phyloP scores from a whole-genome alignment of 2,888 invertebrate species.

The Drosophila infuscata region DNA sequence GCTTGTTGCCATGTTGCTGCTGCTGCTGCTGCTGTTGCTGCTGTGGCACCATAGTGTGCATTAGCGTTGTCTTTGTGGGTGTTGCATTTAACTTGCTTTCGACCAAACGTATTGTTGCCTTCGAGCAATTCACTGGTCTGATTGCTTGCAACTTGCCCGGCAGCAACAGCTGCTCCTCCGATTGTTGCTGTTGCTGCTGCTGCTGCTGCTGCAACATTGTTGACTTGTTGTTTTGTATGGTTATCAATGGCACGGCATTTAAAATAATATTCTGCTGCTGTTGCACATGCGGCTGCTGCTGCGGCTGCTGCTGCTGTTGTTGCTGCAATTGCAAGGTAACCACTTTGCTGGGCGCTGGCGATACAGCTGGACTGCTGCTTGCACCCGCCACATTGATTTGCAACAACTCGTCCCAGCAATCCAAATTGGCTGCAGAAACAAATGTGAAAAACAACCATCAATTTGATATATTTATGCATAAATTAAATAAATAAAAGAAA shows the following conservation, averaged over 20 bases:
- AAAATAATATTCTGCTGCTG: conserved; percentile 80
- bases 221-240: conserved; percentile 81
- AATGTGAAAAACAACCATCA: not conserved
- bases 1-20: conserved; percentile 77
- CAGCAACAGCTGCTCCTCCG: conserved; percentile 59
- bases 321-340: conserved; percentile 63
- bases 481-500: conserved; percentile 17
- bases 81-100: conserved; percentile 59
- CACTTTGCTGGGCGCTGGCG: conserved; percentile 59
- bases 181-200: conserved; percentile 68
- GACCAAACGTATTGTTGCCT: conserved; percentile 80
- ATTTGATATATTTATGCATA: not conserved
- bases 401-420: conserved; percentile 84
- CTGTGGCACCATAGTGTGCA: conserved; percentile 57
- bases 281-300: conserved; percentile 51
- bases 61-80: conserved; percentile 51
- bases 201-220: conserved; percentile 76
- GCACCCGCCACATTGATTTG: conserved; percentile 79
- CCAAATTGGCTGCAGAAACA: conserved; percentile 81
- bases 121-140: conserved; percentile 68
- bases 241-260: conserved; percentile 83
- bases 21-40: conserved; percentile 60
- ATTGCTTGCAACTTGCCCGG: conserved; percentile 60
- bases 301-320: conserved; percentile 62
- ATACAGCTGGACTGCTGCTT: conserved; percentile 59